Evolutionary conservation across 2,888 invertebrate species (phyloP), one percentile per base, ranked within the genome.

Genomic region (Sicus ferrugineus): DNA sequence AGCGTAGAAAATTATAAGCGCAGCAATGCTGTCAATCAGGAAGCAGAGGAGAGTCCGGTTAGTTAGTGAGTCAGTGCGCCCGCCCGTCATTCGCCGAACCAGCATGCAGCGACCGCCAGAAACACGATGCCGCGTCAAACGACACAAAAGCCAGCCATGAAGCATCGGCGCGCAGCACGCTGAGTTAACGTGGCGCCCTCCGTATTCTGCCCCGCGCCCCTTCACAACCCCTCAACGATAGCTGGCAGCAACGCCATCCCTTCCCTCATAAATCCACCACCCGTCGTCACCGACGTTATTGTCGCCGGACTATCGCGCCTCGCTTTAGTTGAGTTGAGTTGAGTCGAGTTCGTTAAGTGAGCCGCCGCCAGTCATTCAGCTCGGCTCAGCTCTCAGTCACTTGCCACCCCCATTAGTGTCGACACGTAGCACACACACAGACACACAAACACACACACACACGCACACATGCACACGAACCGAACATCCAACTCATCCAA

Each of bases 1-100:
- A 61, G 66, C 70, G 62, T 70, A 66, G 62, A 70, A 66, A 70
- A 70, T 70, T 70, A 65, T 61, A 59, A 56, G 31, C 66, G 52
- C 52, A 9, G 31, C 38, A 61, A 14, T 42, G 28, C 46, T 23
- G 63, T 48, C 62, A 46, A 19, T 14, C 48, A 48, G 62, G 7
- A 7, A 38, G 14, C 14, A 38, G 14, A 38, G 7, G 9, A 9
- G 38, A 14, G 38, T n/a, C 38, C 46, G 11, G 50, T 19, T 23
- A 19, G 30, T 48, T 30, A 63, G 34, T 46, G n/a, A 48, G 48
- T 11, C 48, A n/a, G 46, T 28, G 28, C 14, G 1, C 6, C 7
- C 9, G 46, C 28, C n/a, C n/a, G 28, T 61, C 11, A 26, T 38
- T 58, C 62, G 14, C 7, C 46, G 23, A 62, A 28, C 46, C 38